Conservation (phyloP, 2,797 vertebrate genomes). For the Anguilla pacifica region DNA sequence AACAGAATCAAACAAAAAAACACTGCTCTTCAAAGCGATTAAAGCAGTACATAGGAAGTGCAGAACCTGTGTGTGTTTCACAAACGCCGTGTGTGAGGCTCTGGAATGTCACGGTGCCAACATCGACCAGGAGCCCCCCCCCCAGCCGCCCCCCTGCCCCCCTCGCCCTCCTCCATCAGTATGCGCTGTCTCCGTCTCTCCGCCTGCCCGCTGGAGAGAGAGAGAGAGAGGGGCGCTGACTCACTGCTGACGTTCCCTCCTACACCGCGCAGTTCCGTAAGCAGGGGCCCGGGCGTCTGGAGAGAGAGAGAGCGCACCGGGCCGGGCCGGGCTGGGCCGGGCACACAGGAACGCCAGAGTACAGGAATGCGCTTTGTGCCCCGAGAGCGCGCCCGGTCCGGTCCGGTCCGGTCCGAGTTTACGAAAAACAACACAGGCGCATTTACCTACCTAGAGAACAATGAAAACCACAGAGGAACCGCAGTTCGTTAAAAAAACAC, state of each 20-base stretch:
- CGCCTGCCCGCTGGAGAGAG: background rate
- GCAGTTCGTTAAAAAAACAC: background rate
- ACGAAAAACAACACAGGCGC: background rate
- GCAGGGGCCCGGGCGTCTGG: background rate
- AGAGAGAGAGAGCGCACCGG: background rate
- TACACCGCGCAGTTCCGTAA: background rate
- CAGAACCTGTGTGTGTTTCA: background rate
- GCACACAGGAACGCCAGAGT: background rate
- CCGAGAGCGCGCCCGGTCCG: background rate
- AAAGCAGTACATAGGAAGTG: background rate
- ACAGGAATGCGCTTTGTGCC: background rate
- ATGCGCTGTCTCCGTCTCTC: background rate
- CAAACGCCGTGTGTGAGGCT: background rate
- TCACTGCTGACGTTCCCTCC: background rate
- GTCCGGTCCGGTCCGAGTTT: background rate
- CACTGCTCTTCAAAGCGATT: background rate
- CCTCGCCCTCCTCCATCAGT: background rate
- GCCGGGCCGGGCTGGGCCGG: background rate
- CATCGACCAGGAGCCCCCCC: background rate
- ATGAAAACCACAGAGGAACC: background rate
- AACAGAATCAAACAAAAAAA: no score
- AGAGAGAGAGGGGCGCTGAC: conserved; percentile 4
- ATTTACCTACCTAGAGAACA: background rate
- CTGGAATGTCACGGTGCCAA: background rate
- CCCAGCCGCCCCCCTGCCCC: background rate